Evolutionary conservation across 1,140 invertebrate genomes (phyloP).

Genomic region (Formica selysi): DNA sequence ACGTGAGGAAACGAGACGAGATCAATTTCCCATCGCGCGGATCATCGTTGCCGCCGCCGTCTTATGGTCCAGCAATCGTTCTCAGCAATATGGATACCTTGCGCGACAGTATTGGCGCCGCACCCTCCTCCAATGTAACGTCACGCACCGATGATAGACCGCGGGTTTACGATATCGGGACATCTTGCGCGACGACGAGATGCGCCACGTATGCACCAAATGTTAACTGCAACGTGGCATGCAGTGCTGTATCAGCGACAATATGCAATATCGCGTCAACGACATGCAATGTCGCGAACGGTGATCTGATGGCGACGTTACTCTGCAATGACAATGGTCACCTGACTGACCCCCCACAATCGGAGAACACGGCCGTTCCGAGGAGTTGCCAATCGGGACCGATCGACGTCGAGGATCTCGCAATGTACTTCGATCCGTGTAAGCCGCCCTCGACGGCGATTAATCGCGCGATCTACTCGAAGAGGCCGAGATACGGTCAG

Average conservation of each 20-base stretch:
- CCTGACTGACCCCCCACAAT: not conserved
- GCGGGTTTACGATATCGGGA: slow-evolving; percentile 32
- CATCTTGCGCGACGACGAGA: slow-evolving; percentile 9
- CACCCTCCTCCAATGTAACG: slow-evolving; percentile 15
- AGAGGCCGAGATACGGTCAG: slow-evolving; percentile 2
- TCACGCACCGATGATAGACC: slow-evolving; percentile 18
- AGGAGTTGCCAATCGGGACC: slow-evolving; percentile 69
- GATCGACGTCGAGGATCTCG: slow-evolving; percentile 81
- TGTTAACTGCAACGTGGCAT: slow-evolving; percentile 15
- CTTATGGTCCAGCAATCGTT: not conserved
- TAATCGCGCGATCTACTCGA: slow-evolving; percentile 10
- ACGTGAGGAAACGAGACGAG: slow-evolving; percentile 13
- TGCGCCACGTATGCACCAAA: slow-evolving; percentile 16
- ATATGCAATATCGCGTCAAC: not conserved
- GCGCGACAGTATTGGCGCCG: not conserved
- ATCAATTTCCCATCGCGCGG: slow-evolving; percentile 13
- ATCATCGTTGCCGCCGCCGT: not conserved
- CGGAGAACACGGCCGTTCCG: not conserved
- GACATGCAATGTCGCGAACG: slow-evolving; percentile 3
- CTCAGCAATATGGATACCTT: not conserved
- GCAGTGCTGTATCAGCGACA: slow-evolving; percentile 5
- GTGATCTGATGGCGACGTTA: not conserved
- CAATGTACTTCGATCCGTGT: slow-evolving; percentile 44
- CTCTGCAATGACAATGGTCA: not conserved
- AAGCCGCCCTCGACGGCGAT: not conserved